Evolutionary conservation across 2,113 vertebrate species (phyloP), one percentile per base, ranked within the genome.

Genomic region (Lontra canadensis): DNA sequence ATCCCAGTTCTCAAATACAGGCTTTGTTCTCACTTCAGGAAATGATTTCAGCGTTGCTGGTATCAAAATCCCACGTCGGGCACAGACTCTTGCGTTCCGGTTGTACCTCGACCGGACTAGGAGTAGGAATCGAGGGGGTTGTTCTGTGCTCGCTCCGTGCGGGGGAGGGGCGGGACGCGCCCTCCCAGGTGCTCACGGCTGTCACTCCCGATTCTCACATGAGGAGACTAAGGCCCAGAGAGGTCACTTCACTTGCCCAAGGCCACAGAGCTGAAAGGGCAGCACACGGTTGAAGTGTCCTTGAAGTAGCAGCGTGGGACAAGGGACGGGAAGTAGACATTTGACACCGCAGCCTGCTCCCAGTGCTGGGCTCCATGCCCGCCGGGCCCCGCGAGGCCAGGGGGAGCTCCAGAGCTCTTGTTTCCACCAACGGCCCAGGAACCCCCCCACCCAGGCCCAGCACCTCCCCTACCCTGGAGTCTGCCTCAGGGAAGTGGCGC

Each of bases 281-380:
- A 44, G 92, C 71, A 13, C n/a, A 4, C 10, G n/a, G 47, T 8
- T n/a, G n/a, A 18, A 31, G 31, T 5, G 52, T 18, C 29, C 78
- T 20, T 42, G 87, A 12, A 36, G 3, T 1, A 14, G 59, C 31
- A 7, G 7, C 5, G 0, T 8, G 31, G 15, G 0, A 2, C 69
- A 5, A 1, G 88, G 9, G 73, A 13, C 36, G 21, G 71, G 29
- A 15, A 7, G 59, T 26, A 1, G 4, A 1, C 2, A 4, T 6
- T 20, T 15, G 29, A 20, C 39, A 4, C 7, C 8, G 29, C 17
- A 12, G 31, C 14, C 15, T 26, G 26, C 34, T 29, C 26, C 65
- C 31, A 0, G 57, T 6, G 63, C 55, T 14, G 44, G 59, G 65
- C 18, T 69, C 59, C n/a, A 8, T 21, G 25, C n/a, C 59, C 25